Evolutionary conservation across 1,140 invertebrate species (phyloP), one percentile per base, ranked within the genome.

Genomic region (Sarcophaga bullata): DNA sequence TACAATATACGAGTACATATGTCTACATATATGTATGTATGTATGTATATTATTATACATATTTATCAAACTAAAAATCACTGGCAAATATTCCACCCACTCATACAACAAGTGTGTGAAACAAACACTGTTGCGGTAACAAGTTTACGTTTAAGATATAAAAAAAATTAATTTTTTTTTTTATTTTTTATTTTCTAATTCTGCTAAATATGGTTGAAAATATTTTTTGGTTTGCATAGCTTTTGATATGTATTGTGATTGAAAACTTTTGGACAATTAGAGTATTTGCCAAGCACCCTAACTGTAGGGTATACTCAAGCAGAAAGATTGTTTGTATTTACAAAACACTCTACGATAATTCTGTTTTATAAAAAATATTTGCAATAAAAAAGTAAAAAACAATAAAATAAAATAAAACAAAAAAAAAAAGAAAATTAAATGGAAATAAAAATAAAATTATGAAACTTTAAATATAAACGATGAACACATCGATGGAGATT

Each of bases 401-500:
- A n/a, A n/a, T n/a, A n/a, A n/a, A n/a, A n/a, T n/a, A n/a, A 25
- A 68, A 37, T n/a, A 19, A 48, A 15, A 3, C 1, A 78, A 78
- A 48, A 0, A 78, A 48, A 50, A 78, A 78, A 15, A 15, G 3
- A 73, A 73, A 78, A 10, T 3, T 47, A 48, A 78, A 48, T 78
- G 10, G 15, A 48, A 17, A 78, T 47, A 47, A 0, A 47, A 8
- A 50, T 25, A 78, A 25, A 78, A 52, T 50, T 19, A 76, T 25
- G n/a, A 80, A 58, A 80, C 80, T 72, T 19, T 68, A 68, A 81
- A 62, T 58, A 81, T 81, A 81, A 80, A 58, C n/a, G 62, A 81
- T 68, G 52, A 81, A 81, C 52, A 68, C 52, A 68, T 62, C 54
- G n/a, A 8, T 47, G 75, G 75, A 78, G 17, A 25, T 25, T 72